Percentiles rank a stretch among this genome's conserved stretches.
These are phyloP conservation scores for Caradrina kadenii DNA, from an alignment of 2,888 invertebrate genomes.

Conservation along the genomic window DNA sequence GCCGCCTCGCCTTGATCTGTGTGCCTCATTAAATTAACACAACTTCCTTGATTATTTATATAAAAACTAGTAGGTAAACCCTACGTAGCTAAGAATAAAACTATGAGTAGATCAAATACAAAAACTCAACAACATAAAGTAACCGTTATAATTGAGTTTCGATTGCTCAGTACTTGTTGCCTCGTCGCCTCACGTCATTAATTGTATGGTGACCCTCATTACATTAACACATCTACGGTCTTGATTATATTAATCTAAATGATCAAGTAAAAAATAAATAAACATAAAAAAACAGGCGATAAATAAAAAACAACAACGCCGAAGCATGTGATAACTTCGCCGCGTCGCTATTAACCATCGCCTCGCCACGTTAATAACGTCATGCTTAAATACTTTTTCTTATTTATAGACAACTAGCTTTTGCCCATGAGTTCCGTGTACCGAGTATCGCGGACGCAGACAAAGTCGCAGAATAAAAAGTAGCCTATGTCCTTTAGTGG, in stretches of 20 bases:
- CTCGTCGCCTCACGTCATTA: constrained; percentile 57
- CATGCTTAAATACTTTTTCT: too few relatives aligned
- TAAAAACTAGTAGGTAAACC: too few relatives aligned
- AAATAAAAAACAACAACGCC: not conserved
- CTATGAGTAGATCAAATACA: too few relatives aligned
- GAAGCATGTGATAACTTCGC: not conserved
- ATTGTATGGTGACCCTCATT: constrained; percentile 65
- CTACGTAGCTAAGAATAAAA: too few relatives aligned
- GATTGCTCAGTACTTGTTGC: constrained; percentile 32
- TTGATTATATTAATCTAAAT: constrained; percentile 55
- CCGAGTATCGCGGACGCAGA: too few relatives aligned
- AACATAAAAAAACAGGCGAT: not conserved
- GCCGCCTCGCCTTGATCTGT: too few relatives aligned
- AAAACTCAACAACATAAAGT: not conserved
- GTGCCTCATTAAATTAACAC: too few relatives aligned
- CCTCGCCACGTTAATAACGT: not conserved
- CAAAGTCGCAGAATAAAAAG: too few relatives aligned
- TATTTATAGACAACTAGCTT: too few relatives aligned
- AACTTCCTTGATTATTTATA: too few relatives aligned
- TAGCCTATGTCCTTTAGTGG: too few relatives aligned
- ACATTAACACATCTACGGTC: constrained; percentile 66
- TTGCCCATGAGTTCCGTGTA: too few relatives aligned
- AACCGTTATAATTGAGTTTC: not conserved
- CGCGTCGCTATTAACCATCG: not conserved
- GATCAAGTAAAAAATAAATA: not conserved